Evolutionary conservation across 2,113 vertebrate species (phyloP), one percentile per base, ranked within the genome.

Genomic region (Crotalus horridus): DNA sequence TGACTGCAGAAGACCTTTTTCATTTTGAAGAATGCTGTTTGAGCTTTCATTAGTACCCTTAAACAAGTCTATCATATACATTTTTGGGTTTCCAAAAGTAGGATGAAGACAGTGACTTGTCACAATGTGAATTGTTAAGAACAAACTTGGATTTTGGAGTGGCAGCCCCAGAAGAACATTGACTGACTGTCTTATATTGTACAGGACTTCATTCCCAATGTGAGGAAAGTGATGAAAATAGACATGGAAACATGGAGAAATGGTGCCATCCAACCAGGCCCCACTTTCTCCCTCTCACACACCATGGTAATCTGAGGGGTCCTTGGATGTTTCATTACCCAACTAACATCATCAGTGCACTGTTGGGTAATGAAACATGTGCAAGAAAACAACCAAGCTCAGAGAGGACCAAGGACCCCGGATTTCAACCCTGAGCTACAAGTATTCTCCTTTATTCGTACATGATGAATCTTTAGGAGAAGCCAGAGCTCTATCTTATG

Each of bases 31-130:
- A 46, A 46, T 46, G 46, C 46, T 5, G 46, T 46, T 46, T 0
- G 46, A 46, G 46, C 46, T 46, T 46, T 93, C 90, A 33, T 95
- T 92, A 95, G 94, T 95, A 93, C 8, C 17, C 8, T n/a, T 26
- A 61, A 51, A 29, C 43, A 23, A 51, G 2, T 8, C 11, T 95
- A 96, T 94, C 93, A 94, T 94, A 94, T 94, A 95, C 95, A 95
- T 4, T n/a, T 21, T 26, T 33, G 11, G 23, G 11, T 59, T 26
- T 29, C 8, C 20, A n/a, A 26, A 89, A 88, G 15, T 46, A 55
- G 15, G 43, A 9, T 58, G 46, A 39, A 56, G 6, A 89, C 4
- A 1, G 48, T 13, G 20, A 85, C n/a, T 54, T 8, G n/a, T 39
- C n/a, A 74, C 15, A 39, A 33, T 33, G 69, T 39, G 33, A 8